Base-by-base conservation (phyloP, 2,888 invertebrate genomes). In the Sericinus montela region DNA sequence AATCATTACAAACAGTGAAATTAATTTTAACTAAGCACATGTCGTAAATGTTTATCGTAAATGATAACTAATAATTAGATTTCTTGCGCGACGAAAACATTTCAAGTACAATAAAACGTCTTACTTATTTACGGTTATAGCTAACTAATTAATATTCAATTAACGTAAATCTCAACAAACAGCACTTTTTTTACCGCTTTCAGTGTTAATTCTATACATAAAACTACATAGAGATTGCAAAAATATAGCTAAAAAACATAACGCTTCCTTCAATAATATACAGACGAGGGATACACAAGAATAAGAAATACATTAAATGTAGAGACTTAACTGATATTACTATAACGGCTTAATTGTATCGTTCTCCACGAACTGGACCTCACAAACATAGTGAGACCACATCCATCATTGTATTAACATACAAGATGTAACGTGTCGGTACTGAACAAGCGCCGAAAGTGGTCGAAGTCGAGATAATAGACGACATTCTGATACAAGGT, bases 401-500 rank as follows among this genome's bases (percentile, higher is more conserved):
- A 87, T 88, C 87, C 80, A 87, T 88, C 87, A 88, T 86, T 76
- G 83, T 84, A 79, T 64, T 66, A 64, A 61, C 71, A 74, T 72
- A 71, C 73, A 72, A 63, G 76, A 78, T 72, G 76, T 72, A 72
- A 75, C 74, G 70, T 69, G 74, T 75, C 76, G 74, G 73, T 74
- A 65, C 70, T 66, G 72, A 69, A 85, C 86, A 84, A 80, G 82
- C 76, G 70, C 76, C 79, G 74, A 82, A 84, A 84, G 79, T 80
- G 80, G 72, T 76, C 77, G 72, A 74, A 77, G 72, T 72, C 64
- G 69, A 87, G 88, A 88, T 88, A 87, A 86, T 86, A 72, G 85
- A 78, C 80, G 83, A 87, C 87, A 87, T 74, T 75, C 70, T 72
- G 87, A 88, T 88, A 88, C 88, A 85, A 81, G 75, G 66, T 64